phyloP scores from a whole-genome alignment of 2,888 invertebrate species.

The Drosophila lacicola region DNA sequence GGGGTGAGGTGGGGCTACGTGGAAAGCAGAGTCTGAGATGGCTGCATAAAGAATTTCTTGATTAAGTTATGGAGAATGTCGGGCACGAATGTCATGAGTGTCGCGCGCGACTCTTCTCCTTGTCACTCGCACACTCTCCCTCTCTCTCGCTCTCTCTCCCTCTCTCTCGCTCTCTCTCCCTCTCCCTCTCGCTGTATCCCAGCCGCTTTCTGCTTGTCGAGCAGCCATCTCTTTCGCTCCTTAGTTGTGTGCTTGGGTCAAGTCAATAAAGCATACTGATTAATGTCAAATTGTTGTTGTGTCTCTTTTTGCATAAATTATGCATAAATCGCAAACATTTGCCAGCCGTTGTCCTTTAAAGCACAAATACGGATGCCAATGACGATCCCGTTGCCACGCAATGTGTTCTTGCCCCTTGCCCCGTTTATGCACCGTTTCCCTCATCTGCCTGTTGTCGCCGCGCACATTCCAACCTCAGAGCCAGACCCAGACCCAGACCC shows the following conservation, averaged over 20 bases:
- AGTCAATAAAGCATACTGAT: slow-evolving; percentile 75
- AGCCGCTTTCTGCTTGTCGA: neutral
- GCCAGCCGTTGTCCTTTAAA: slow-evolving; percentile 42
- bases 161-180: neutral
- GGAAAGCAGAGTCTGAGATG: neutral
- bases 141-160: neutral
- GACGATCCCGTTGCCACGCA: slow-evolving; percentile 37
- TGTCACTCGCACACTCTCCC: neutral
- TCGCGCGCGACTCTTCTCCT: slow-evolving; percentile 5
- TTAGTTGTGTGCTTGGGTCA: slow-evolving; percentile 27
- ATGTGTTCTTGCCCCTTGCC: slow-evolving; percentile 30
- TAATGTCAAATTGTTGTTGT: slow-evolving; percentile 71
- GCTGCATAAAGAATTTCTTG: slow-evolving; percentile 71
- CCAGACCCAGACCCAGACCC: neutral
- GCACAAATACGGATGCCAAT: slow-evolving; percentile 23
- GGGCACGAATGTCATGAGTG: slow-evolving; percentile 41
- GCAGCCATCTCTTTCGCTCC: slow-evolving; percentile 8
- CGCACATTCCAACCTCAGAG: slow-evolving; percentile 27
- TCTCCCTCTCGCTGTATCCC: neutral
- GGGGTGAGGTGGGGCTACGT: neutral
- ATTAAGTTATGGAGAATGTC: slow-evolving; percentile 75
- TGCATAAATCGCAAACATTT: slow-evolving; percentile 64
- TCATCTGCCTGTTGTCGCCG: slow-evolving; percentile 8
- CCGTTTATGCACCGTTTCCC: neutral
- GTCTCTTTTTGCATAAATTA: slow-evolving; percentile 68